Base-by-base conservation (phyloP, 2,888 invertebrate genomes). In the Caenorhabditis uteleia region DNA sequence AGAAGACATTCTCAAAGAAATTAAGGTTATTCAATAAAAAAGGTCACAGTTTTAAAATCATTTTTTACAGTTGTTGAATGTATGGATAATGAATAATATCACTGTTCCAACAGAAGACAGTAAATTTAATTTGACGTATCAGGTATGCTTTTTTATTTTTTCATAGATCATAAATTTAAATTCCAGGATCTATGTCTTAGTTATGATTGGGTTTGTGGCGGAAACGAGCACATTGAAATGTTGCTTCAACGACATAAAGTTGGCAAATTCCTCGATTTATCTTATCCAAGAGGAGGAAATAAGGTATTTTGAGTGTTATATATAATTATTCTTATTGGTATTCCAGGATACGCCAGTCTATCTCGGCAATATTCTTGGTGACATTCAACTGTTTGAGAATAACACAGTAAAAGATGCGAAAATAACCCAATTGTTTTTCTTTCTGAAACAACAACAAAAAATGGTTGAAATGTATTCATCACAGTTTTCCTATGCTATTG, bases 151-250 rank as follows among this genome's bases (percentile, higher is more conserved):
- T 42, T 44, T 51, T 48, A 12, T 33, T 26, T 40, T 7, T 16
- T 10, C 16, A 36, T 36, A 14, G 2, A 36, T 45, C 16, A 45
- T 18, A 16, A 29, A 23, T n/a, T 29, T 29, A 10, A 45, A 16
- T 40, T 64, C n/a, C 49, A 76, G 74, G 76, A 77, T 44, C 46
- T 76, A 23, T 75, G 72, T 31, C 36, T 75, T 23, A 70, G 43
- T 42, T 76, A 75, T 43, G 72, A 75, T 40, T 78, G 78, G 78
- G 72, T 70, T 10, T 81, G 81, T 55, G 75, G 76, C 10, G 78
- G 67, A 2, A 81, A 81, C 43, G 81, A 81, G 50, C 81, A 81
- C 56, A 82, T 81, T 44, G 67, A 70, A 44, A 79, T 82, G 79
- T 68, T 81, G 27, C 49, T 76, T 10, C 72, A 77, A 29, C 56